These are phyloP conservation scores for Arremon brunneinucha DNA, from an alignment of 2,797 vertebrate species.

Conservation along the genomic window DNA sequence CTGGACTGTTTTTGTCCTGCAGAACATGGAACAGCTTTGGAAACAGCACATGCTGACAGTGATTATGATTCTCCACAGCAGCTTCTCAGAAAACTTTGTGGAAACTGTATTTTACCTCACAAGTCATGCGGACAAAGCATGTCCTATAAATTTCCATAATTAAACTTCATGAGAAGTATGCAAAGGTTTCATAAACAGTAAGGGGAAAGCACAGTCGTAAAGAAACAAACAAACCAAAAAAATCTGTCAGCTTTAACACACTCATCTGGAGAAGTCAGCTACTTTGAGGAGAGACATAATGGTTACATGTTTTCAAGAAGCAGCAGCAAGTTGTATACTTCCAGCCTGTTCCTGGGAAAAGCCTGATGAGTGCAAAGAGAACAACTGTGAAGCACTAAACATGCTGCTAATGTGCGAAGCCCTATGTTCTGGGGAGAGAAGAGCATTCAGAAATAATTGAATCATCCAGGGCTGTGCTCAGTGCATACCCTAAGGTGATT, in stretches of 20 bases:
- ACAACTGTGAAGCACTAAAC: conserved; percentile 41
- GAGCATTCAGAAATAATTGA: conserved; percentile 68
- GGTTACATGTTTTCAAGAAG: neutral
- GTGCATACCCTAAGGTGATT: conserved; percentile 70
- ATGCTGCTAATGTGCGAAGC: conserved; percentile 36
- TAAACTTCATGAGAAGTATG: neutral
- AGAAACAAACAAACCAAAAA: neutral
- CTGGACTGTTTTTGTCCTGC: neutral
- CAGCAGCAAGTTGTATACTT: neutral
- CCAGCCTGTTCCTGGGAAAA: neutral
- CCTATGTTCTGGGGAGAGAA: conserved; percentile 30
- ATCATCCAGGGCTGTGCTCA: conserved; percentile 59
- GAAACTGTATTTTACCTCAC: neutral
- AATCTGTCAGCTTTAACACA: neutral
- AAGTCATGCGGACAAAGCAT: neutral
- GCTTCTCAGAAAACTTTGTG: neutral
- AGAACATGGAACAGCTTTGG: neutral
- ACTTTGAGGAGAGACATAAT: neutral
- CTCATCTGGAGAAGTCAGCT: neutral
- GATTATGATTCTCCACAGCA: neutral
- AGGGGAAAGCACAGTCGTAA: neutral
- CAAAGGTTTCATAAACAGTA: neutral
- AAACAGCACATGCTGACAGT: neutral
- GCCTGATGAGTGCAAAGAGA: conserved; percentile 12
- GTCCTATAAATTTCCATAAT: neutral